Conservation (phyloP, 2,797 vertebrate species). For the Harpagifer antarcticus region DNA sequence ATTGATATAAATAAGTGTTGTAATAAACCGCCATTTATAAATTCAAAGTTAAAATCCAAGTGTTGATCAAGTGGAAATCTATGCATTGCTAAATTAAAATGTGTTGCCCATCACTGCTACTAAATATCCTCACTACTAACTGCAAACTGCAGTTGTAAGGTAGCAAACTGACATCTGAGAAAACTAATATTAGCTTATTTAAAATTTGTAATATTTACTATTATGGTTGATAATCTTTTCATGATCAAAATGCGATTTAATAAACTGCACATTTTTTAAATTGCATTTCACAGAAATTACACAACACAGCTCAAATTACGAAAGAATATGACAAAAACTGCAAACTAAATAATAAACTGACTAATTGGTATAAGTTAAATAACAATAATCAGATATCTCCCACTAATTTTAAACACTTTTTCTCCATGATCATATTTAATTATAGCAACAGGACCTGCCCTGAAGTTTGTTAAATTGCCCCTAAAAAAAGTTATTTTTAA, state of each 20-base stretch:
- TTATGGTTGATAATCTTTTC: background rate
- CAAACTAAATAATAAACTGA: background rate
- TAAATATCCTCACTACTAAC: background rate
- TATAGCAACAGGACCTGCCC: background rate
- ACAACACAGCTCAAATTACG: background rate
- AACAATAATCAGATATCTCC: background rate
- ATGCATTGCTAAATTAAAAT: background rate
- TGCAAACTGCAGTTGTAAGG: background rate
- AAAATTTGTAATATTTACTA: too few relatives aligned
- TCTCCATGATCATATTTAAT: background rate
- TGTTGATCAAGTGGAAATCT: background rate
- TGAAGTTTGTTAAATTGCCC: background rate
- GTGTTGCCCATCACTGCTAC: background rate
- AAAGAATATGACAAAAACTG: background rate
- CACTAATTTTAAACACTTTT: background rate
- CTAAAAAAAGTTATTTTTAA: background rate
- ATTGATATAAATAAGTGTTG: slow-evolving; percentile 25
- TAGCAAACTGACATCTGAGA: too few relatives aligned
- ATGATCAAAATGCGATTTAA: background rate
- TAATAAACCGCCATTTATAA: too few relatives aligned
- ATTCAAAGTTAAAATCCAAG: too few relatives aligned
- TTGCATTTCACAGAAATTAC: background rate
- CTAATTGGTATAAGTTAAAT: background rate
- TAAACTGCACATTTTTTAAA: background rate
- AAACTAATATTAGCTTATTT: too few relatives aligned